These are phyloP conservation scores for Ctenopoma kingsleyae DNA, from an alignment of 2,797 vertebrate species.

Conservation along the genomic window DNA sequence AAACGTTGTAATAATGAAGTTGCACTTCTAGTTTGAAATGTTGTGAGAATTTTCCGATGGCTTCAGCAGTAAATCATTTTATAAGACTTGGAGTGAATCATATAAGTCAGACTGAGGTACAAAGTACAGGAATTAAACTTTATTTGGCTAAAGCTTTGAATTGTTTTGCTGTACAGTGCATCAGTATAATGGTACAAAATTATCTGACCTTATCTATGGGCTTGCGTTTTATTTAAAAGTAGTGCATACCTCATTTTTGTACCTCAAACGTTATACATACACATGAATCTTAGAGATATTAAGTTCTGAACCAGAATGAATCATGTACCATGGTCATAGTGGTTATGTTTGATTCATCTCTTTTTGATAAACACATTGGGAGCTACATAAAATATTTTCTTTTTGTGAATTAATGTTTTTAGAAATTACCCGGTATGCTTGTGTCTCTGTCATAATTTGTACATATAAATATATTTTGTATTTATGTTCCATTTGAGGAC, in stretches of 20 bases:
- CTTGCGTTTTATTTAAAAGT: constrained; percentile 53
- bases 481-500: constrained; percentile 83
- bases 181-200: constrained; percentile 43
- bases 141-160: constrained; percentile 22
- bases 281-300: constrained; percentile 25
- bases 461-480: constrained; percentile 84
- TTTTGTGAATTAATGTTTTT: constrained; percentile 66
- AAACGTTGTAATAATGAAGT: constrained; percentile 9
- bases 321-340: constrained; percentile 17
- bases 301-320: constrained; percentile 33
- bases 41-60: constrained; percentile 33
- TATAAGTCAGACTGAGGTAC: neutral
- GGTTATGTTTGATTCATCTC: constrained; percentile 42
- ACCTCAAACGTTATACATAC: constrained; percentile 52
- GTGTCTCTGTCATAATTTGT: constrained; percentile 80
- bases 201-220: constrained; percentile 25
- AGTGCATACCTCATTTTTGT: constrained; percentile 72
- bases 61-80: constrained; percentile 7
- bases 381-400: constrained; percentile 47
- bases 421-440: constrained; percentile 66
- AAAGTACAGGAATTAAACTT: constrained; percentile 2
- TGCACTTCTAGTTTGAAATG: constrained; percentile 2
- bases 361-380: constrained; percentile 64
- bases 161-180: constrained; percentile 21
- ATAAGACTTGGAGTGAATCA: too few relatives aligned